Base-by-base conservation (phyloP, 2,797 vertebrate species). In the Sternotherus odoratus region DNA sequence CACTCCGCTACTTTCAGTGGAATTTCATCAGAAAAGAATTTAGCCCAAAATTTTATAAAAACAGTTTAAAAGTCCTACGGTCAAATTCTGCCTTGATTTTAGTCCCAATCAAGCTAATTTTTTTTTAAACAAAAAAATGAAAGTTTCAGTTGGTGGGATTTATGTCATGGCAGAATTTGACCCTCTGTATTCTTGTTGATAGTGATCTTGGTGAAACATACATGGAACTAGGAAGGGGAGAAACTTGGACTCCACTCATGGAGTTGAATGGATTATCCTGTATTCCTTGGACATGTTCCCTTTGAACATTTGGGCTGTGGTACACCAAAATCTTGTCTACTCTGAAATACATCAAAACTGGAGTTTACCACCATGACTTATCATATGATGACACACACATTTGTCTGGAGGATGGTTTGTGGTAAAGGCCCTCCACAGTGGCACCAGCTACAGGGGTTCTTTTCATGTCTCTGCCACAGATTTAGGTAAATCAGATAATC, bases 401-500 rank as follows among this genome's bases (percentile, higher is more conserved):
- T 93, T 91, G 91, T 93, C 91, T 75, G 83, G 92, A 85, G 93
- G 77, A 60, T 86, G 81, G 82, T 86, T 93, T 95, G 93, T 88
- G 95, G 95, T 96, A 90, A 95, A 53, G 43, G 50, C 77, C 86
- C 80, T 84, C 21, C 39, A 91, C 12, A 94, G 82, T 11, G 91
- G 82, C 51, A 89, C 56, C 87, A 66, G 86, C 74, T 30, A 79
- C 36, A 89, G 2, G 2, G 91, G 63, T 17, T 89, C 90, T 88
- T 60, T 94, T 95, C 8, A 49, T 87, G 24, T 28, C 13, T 74
- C 69, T 74, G 24, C 74, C 48, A 33, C 2, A 77, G 50, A 90
- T 86, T 75, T 91, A 39, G 81, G 43, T 53, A 86, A 79, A 90
- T 88, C 92, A 96, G 30, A 43, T 86, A 93, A 30, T 78, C 0